Conservation (phyloP, 92 coral and sea anemone species). For the Virgularia gustaviana region DNA sequence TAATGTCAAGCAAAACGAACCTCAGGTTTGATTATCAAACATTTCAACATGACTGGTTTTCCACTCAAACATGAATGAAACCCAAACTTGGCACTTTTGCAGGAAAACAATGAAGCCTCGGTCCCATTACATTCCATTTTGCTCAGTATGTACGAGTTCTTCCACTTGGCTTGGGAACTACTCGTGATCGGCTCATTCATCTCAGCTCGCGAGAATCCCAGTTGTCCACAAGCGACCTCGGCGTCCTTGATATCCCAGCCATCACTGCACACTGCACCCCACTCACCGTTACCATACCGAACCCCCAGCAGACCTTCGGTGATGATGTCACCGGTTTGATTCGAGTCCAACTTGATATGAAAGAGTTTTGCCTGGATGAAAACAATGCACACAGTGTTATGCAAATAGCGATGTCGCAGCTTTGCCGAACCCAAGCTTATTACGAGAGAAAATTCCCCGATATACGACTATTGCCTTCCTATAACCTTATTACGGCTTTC, state of each 20-base stretch:
- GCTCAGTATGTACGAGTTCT: neutral
- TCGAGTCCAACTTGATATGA: constrained; percentile 57
- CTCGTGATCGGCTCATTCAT: neutral
- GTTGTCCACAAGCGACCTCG: constrained; percentile 87
- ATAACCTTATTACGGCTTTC: neutral
- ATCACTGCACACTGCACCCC: constrained; percentile 74
- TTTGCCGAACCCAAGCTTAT: neutral
- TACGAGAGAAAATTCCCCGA: neutral
- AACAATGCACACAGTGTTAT: neutral
- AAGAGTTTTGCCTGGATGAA: constrained; percentile 51
- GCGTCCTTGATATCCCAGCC: constrained; percentile 66
- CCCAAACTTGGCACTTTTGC: constrained; percentile 64
- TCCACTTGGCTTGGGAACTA: neutral
- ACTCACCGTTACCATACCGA: constrained; percentile 38
- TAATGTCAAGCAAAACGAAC: too few species aligned
- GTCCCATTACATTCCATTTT: constrained; percentile 63
- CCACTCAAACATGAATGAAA: constrained; percentile 53
- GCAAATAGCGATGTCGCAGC: neutral
- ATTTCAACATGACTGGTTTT: constrained; percentile 53
- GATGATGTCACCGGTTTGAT: constrained; percentile 58
- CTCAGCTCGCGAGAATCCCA: constrained; percentile 67
- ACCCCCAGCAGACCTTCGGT: constrained; percentile 71
- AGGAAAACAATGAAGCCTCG: constrained; percentile 85
- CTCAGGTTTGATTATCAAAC: constrained; percentile 25
- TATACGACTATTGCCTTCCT: neutral